Percentiles rank a stretch among this genome's conserved stretches.
Conservation (phyloP, 2,113 vertebrate species). For the Illadopsis cleaveri region DNA sequence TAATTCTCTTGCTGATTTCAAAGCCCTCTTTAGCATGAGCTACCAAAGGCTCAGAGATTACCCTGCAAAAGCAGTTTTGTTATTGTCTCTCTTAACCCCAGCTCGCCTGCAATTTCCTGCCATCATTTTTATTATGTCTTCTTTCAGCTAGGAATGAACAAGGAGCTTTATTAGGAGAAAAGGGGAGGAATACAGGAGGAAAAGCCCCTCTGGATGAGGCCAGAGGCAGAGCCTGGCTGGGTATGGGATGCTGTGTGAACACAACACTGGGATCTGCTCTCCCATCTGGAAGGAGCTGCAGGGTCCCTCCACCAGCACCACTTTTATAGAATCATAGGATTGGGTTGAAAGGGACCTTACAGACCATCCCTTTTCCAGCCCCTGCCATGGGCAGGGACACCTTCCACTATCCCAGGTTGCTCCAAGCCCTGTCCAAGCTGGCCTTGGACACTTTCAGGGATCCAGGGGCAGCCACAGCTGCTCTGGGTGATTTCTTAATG, state of each 20-base stretch:
- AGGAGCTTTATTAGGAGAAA: not conserved
- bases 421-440: rapidly evolving
- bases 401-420: rapidly evolving
- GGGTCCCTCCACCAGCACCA: not conserved
- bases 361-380: rapidly evolving
- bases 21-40: conserved; percentile 3
- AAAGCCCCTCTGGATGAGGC: not conserved
- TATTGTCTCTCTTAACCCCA: conserved; percentile 47
- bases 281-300: not conserved
- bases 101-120: conserved; percentile 38
- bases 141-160: not conserved
- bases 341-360: not conserved
- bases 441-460: not conserved
- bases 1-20: conserved; percentile 51
- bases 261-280: not conserved
- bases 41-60: not conserved
- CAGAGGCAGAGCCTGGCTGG: rapidly evolving
- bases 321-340: not conserved
- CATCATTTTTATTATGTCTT: conserved; percentile 22
- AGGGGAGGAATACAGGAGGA: not conserved
- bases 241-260: rapidly evolving
- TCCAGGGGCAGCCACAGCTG: not conserved
- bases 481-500: not conserved
- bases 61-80: conserved; percentile 13
- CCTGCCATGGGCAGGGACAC: not conserved